Evolutionary conservation across 2,113 vertebrate species (phyloP).

Genomic region (Salminus brasiliensis): DNA sequence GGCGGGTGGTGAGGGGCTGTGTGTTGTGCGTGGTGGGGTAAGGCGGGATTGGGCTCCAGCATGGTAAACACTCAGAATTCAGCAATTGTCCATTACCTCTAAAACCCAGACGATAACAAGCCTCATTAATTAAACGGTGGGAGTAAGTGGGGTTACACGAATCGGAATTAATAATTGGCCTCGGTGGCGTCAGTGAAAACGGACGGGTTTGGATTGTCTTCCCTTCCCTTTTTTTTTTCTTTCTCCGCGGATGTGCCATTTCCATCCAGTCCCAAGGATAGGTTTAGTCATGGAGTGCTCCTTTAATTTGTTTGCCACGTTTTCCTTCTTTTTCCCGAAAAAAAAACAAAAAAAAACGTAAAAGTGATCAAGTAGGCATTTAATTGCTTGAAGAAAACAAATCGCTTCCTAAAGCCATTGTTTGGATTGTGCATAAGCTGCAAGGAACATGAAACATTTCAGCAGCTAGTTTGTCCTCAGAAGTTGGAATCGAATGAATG

Average conservation of each 20-base stretch:
- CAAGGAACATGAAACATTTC: conserved; percentile 67
- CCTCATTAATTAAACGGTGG: conserved; percentile 79
- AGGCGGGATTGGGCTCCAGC: conserved; percentile 72
- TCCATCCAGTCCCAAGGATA: conserved; percentile 68
- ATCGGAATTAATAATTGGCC: conserved; percentile 76
- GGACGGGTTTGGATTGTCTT: conserved; percentile 69
- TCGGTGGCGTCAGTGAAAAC: conserved; percentile 70
- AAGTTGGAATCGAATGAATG: conserved; percentile 47
- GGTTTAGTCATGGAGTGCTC: conserved; percentile 77
- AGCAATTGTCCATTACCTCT: conserved; percentile 80
- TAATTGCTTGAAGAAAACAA: conserved; percentile 78
- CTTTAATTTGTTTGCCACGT: conserved; percentile 79
- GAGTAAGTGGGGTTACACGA: conserved; percentile 78
- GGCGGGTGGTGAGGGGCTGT: too few species aligned
- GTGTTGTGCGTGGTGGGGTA: too few species aligned
- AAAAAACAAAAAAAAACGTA: conserved; percentile 64
- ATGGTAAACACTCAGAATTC: conserved; percentile 80
- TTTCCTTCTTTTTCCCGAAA: conserved; percentile 64
- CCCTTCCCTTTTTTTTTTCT: conserved; percentile 47
- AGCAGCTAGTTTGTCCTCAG: conserved; percentile 62
- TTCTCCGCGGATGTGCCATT: conserved; percentile 55
- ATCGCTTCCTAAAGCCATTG: conserved; percentile 70
- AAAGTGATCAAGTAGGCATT: conserved; percentile 78
- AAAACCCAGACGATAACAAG: conserved; percentile 76
- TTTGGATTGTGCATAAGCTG: conserved; percentile 66